Base-by-base conservation (phyloP, 2,888 invertebrate genomes). In the Heliconius hortense region DNA sequence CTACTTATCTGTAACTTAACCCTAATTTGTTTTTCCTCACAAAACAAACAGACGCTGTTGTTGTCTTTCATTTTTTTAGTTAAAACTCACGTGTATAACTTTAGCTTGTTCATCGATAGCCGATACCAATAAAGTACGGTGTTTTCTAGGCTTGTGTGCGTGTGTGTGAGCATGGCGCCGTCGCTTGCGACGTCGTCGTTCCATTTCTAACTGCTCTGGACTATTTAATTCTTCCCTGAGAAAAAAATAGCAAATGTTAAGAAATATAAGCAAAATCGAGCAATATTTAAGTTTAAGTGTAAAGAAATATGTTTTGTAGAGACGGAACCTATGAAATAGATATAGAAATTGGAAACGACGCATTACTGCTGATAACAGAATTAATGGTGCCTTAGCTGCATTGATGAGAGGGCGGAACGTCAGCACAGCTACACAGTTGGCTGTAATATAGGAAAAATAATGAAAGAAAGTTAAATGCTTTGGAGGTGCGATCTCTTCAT, bases 71-170 rank as follows among this genome's bases (percentile, higher is more conserved):
- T 10, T 35, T 39, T 24, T 24, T 24, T 60, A 1, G 2, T 8
- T 15, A 11, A 26, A 63, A 82, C 93, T 88, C 85, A 92, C 94
- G 84, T 92, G 94, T 82, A 92, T 94, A 82, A 93, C 93, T 89
- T 91, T 94, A 76, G 91, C 94, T 83, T 91, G 94, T 82, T 91
- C 94, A 76, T 94, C 93, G 43, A 94, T 94, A 53, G 94, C 94
- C n/a, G 91, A 94, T 56, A 93, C 94, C 75, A 91, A 91, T 78
- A 93, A 84, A 62, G 92, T 92, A 82, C 92, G 89, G 78, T 92
- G 93, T 85, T 93, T 92, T 81, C 81, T 83, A 60, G 90, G 91
- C 84, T 89, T 90, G 80, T 88, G 87, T 26, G 85, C 80, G 73
- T 87, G 87, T 53, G 76, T 15, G 63, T 73, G 78, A 8, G 85